Base-by-base conservation (phyloP, 2,113 vertebrate species). In the Spea multiplicata region DNA sequence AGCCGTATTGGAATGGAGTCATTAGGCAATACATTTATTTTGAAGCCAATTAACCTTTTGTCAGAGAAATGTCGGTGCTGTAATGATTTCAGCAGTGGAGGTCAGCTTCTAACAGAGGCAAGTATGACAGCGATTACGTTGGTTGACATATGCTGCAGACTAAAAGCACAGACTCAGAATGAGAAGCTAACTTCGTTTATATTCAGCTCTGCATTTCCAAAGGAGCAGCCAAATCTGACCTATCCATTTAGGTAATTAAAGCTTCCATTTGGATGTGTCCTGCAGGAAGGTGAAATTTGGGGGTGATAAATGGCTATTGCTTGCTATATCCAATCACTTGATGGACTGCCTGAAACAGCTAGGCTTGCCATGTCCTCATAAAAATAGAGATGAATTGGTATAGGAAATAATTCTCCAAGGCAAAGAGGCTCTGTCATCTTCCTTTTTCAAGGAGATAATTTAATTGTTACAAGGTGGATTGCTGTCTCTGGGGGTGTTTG, bases 41-140 rank as follows among this genome's bases (percentile, higher is more conserved):
- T 91, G 90, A 92, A 91, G 90, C 90, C 91, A 92, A 93, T 94
- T 94, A 93, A 92, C 91, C 92, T 93, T 93, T 90, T 87, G 91
- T 91, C 89, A 91, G 88, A 84, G 86, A 87, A 87, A 87, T 86
- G 89, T 88, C 76, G 45, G 83, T 50, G 85, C 85, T 62, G 81
- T 86, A 88, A 89, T 86, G 87, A 88, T 85, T 88, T 88, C 83
- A 67, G 88, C 82, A 71, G 85, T 67, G 82, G 87, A 88, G 89
- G 92, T 92, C 90, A 90, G 87, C 82, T 84, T 87, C 85, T 87
- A 86, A 87, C 89, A 87, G 88, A 84, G 88, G 86, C 88, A 78
- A 78, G 74, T 82, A 75, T 87, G 92, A 89, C 91, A 90, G 89
- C 64, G 86, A 84, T 87, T 76, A 84, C 16, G 10, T 79, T 45